phyloP scores from a whole-genome alignment of 2,797 vertebrate species.

The Remorina albescens region DNA sequence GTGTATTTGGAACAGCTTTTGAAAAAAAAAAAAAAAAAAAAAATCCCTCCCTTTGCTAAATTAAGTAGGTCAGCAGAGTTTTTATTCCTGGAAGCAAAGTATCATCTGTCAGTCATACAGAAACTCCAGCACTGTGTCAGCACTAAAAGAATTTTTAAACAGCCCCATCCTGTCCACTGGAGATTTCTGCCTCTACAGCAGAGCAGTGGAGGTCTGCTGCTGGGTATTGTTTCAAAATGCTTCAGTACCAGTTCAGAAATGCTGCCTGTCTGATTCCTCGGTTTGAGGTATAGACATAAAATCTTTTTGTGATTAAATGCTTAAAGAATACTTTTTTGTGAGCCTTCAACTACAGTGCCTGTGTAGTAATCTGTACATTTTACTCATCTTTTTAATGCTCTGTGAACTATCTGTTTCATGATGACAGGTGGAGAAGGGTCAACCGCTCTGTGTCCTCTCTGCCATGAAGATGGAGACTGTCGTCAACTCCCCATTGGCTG shows the following conservation, averaged over 20 bases:
- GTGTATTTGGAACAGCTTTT: neutral
- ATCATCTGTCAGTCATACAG: neutral
- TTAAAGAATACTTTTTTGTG: neutral
- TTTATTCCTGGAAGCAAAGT: neutral
- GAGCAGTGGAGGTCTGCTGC: neutral
- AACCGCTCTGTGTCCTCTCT: constrained; percentile 93
- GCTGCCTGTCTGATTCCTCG: neutral
- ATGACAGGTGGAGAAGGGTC: constrained; percentile 88
- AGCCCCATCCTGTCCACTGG: neutral
- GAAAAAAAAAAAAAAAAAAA: too few species aligned
- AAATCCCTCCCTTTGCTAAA: neutral
- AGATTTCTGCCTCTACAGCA: neutral
- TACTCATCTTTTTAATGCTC: constrained; percentile 16
- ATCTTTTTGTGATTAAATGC: neutral
- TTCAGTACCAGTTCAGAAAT: neutral
- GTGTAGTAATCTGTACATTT: constrained; percentile 12
- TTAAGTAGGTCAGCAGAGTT: neutral
- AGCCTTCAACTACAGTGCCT: neutral
- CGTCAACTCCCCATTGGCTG: constrained; percentile 91
- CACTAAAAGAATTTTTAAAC: neutral
- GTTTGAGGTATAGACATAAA: neutral
- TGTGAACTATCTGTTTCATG: constrained; percentile 14
- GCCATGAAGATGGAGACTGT: constrained; percentile 99
- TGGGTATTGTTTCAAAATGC: neutral
- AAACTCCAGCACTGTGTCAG: neutral